Evolutionary conservation across 2,113 vertebrate species (phyloP), one percentile per base, ranked within the genome.

Genomic region (Vicugna pacos): DNA sequence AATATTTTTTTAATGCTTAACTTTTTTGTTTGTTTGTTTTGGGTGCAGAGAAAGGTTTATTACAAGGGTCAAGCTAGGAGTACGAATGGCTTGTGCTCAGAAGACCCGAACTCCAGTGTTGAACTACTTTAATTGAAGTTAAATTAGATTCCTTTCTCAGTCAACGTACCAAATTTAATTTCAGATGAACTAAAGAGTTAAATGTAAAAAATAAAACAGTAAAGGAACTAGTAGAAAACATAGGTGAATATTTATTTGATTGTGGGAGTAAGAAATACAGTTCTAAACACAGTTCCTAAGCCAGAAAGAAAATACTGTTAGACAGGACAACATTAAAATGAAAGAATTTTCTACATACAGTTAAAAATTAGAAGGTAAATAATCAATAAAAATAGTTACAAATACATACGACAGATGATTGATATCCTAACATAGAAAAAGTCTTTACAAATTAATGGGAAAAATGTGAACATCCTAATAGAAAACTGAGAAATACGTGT

Each of bases 81-180:
- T 42, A 42, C 38, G 38, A 42, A 42, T 42, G 38, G 38, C 38
- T 42, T 42, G 38, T 42, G 38, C 38, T 42, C 38, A 42, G 38
- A 42, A 42, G 38, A 42, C 38, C 38, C 38, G 38, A 42, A 42
- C 38, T 42, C 38, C 38, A 42, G 38, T 42, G 38, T 5, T 42
- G 38, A 42, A 42, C 60, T 88, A 35, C 54, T 96, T 48, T 72
- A 72, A 83, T 48, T 77, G 80, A 92, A 94, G 94, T 81, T 87
- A 81, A 91, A 16, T 91, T 67, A 79, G 46, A 85, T 50, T 16
- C 32, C 28, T 48, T 94, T 42, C 20, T 88, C 14, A 89, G 58
- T 92, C 38, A 92, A 9, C 2, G 14, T 79, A 64, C 9, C 30
- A 58, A 19, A 76, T 70, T 77, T 70, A 94, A 79, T 64, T 62